phyloP scores from a whole-genome alignment of 2,113 vertebrate species.

The Sylvilagus bachmani region DNA sequence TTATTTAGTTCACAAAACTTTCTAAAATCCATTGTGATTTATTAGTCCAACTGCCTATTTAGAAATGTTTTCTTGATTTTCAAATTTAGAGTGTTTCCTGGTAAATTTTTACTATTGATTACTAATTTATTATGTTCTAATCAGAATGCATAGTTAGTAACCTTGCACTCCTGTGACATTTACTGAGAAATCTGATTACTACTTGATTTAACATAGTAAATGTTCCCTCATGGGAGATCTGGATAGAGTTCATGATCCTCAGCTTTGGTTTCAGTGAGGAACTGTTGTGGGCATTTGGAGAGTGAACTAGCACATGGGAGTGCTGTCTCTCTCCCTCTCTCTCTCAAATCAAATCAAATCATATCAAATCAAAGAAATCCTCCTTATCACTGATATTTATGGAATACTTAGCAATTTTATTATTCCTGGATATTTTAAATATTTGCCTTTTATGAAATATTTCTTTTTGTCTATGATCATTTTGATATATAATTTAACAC shows the following conservation, averaged over 20 bases:
- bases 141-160: background rate
- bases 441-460: background rate
- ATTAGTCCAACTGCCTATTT: background rate
- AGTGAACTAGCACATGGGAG: too few species aligned
- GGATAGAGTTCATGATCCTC: too few species aligned
- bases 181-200: background rate
- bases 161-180: background rate
- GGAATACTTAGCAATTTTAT: background rate
- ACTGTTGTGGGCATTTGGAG: too few species aligned
- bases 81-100: background rate
- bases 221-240: background rate
- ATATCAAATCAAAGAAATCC: background rate
- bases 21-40: background rate
- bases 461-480: background rate
- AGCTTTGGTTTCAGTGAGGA: too few species aligned
- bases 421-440: background rate
- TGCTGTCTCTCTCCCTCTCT: too few species aligned
- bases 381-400: background rate
- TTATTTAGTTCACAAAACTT: background rate
- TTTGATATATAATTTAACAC: background rate
- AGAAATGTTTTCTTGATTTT: background rate
- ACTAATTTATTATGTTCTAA: background rate
- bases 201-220: background rate
- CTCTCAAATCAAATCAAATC: background rate
- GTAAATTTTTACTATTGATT: background rate